These are phyloP conservation scores for Melipona bicolor DNA, from an alignment of 2,888 invertebrate genomes.

Conservation along the genomic window DNA sequence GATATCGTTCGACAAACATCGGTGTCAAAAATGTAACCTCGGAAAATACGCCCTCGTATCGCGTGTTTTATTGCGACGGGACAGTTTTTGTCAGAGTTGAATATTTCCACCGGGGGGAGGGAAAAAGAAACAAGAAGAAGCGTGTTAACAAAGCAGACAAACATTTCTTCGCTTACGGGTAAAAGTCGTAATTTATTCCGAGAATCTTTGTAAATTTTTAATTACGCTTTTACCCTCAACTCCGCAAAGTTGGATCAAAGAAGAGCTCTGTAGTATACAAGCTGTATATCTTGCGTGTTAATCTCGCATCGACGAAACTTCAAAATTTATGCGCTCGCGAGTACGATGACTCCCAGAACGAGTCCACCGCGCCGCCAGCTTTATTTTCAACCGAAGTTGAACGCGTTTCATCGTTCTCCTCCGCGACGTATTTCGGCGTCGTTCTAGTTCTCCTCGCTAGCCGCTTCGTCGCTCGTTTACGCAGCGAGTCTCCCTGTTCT, in stretches of 20 bases:
- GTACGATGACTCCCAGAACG: neutral
- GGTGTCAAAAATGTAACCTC: no score
- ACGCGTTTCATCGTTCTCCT: neutral
- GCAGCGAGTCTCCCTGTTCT: conserved; percentile 25
- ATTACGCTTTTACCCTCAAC: no score
- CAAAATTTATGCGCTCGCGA: neutral
- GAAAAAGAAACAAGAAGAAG: no score
- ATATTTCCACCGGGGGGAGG: no score
- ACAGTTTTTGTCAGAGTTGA: no score
- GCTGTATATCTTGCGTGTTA: neutral
- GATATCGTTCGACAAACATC: no score
- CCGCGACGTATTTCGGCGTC: conserved; percentile 61
- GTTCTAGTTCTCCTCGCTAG: conserved; percentile 35
- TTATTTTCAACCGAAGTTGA: neutral
- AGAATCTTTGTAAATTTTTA: no score
- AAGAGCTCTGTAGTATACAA: no score
- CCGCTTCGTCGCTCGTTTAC: conserved; percentile 14
- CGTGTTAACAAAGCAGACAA: neutral
- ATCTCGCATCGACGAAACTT: neutral
- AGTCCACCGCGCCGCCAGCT: neutral
- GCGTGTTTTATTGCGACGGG: no score
- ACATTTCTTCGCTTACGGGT: neutral
- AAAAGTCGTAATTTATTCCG: neutral
- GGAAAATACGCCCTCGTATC: no score
- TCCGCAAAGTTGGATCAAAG: no score